Evolutionary conservation across 2,113 vertebrate species (phyloP).

Genomic region (Prunella fulvescens): DNA sequence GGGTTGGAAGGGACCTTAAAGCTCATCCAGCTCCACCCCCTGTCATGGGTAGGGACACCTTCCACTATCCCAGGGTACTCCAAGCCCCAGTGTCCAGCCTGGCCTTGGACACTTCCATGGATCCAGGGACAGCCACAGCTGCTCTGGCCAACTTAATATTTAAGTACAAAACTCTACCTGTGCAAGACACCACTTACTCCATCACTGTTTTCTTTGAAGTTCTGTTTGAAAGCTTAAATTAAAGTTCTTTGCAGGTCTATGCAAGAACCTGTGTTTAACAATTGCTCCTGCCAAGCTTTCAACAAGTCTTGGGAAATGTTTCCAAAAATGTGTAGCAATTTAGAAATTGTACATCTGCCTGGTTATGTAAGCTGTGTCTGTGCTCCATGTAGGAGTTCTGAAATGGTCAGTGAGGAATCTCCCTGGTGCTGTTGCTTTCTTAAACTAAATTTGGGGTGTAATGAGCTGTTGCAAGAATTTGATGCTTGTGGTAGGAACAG

Average conservation of each 20-base stretch:
- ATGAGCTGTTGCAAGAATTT: background rate
- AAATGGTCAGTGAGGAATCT: background rate
- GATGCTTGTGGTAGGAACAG: background rate
- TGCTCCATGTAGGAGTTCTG: background rate
- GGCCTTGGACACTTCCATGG: background rate
- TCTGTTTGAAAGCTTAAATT: conserved; percentile 32
- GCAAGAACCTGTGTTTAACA: conserved; percentile 11
- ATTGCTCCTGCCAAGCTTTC: conserved; percentile 30
- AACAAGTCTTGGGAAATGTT: background rate
- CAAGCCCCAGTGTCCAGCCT: background rate
- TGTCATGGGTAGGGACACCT: background rate
- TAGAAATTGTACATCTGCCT: conserved; percentile 3
- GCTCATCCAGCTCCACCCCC: background rate
- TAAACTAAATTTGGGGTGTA: background rate
- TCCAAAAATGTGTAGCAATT: background rate
- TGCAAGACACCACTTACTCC: background rate
- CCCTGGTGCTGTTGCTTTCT: background rate
- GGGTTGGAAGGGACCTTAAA: background rate
- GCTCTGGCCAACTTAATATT: background rate
- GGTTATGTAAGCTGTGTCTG: background rate
- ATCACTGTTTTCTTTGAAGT: background rate
- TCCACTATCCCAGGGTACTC: background rate
- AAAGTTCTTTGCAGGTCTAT: background rate
- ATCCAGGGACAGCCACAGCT: background rate
- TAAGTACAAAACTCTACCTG: background rate